phyloP scores from a whole-genome alignment of 2,888 invertebrate species.

The Gymnosoma rotundatum region DNA sequence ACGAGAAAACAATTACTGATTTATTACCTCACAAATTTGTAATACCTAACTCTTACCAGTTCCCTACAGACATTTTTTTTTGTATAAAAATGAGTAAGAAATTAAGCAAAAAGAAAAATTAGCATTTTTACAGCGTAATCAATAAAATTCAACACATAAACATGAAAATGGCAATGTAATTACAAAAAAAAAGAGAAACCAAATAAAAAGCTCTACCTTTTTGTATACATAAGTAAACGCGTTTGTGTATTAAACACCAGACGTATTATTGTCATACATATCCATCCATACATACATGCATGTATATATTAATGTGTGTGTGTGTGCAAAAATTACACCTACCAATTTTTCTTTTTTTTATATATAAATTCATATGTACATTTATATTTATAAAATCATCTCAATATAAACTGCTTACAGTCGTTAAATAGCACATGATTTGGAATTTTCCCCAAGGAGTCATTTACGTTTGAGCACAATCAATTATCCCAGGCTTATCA shows the following conservation, averaged over 20 bases:
- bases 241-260: neutral
- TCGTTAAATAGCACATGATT: slow-evolving; percentile 57
- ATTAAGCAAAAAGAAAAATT: slow-evolving; percentile 4
- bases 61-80: neutral
- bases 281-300: too few relatives aligned
- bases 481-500: slow-evolving; percentile 68
- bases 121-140: slow-evolving; percentile 30
- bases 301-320: too few relatives aligned
- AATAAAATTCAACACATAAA: slow-evolving; percentile 34
- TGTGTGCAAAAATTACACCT: neutral
- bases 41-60: neutral
- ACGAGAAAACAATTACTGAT: slow-evolving; percentile 31
- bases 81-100: slow-evolving; percentile 2
- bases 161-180: slow-evolving; percentile 36
- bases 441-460: slow-evolving; percentile 62
- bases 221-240: neutral
- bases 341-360: neutral
- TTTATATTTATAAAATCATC: slow-evolving; percentile 32
- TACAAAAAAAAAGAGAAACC: slow-evolving; percentile 9
- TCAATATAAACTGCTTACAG: slow-evolving; percentile 48
- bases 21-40: slow-evolving; percentile 36
- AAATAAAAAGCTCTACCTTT: slow-evolving; percentile 12
- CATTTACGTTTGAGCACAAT: slow-evolving; percentile 67
- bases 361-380: too few relatives aligned
- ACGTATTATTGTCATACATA: neutral